Conservation (phyloP, 1,140 invertebrate genomes). For the Zophobas atratus region DNA sequence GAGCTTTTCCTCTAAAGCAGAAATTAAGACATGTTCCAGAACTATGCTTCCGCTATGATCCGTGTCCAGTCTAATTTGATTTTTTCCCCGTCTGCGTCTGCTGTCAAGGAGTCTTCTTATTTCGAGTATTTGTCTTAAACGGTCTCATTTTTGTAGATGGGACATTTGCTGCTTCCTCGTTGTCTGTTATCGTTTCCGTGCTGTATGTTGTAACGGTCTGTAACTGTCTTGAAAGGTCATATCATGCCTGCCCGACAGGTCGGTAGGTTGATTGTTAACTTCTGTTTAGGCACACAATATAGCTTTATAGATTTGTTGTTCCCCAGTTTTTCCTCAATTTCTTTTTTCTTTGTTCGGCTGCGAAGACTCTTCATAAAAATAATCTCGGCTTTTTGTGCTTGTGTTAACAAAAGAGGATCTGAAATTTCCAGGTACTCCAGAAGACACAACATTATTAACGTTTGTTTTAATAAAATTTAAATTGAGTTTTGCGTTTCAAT, state of each 20-base stretch:
- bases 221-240: slow-evolving; percentile 13
- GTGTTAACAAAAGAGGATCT: neutral
- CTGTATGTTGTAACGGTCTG: slow-evolving; percentile 13
- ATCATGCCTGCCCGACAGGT: neutral
- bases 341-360: neutral
- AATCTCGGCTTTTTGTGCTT: neutral
- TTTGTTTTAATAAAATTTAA: slow-evolving; percentile 9
- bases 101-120: neutral
- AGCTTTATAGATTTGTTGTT: slow-evolving; percentile 13
- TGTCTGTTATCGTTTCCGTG: slow-evolving; percentile 25
- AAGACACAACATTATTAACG: neutral
- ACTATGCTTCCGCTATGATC: neutral
- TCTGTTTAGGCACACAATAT: slow-evolving; percentile 10
- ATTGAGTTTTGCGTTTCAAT: slow-evolving; percentile 7
- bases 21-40: neutral
- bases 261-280: slow-evolving; percentile 11
- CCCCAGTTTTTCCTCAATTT: slow-evolving; percentile 5
- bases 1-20: neutral
- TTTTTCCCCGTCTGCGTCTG: neutral
- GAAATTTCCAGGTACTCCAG: neutral
- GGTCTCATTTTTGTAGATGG: slow-evolving; percentile 4
- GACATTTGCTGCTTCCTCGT: slow-evolving; percentile 8
- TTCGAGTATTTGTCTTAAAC: slow-evolving; percentile 5
- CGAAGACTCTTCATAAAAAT: neutral
- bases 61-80: neutral